Evolutionary conservation across 2,888 invertebrate genomes (phyloP).

Genomic region (Pollenia amentaria): DNA sequence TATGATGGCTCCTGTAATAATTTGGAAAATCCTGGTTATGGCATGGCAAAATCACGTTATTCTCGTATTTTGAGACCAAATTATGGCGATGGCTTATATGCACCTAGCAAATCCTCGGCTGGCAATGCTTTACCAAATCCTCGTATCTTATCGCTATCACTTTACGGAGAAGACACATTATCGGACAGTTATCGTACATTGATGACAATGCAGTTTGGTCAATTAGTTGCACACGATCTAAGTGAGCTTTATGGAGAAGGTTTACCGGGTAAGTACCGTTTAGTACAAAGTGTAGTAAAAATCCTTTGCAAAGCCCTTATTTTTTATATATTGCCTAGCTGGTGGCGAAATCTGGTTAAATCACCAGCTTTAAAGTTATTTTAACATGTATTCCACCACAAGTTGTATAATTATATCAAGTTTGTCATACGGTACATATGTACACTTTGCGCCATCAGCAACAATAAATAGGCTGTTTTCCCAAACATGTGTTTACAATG

Average conservation of each 20-base stretch:
- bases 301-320: too few species aligned
- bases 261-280: conserved; percentile 74
- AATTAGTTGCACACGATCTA: conserved; percentile 80
- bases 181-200: conserved; percentile 79
- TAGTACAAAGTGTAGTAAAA: not conserved
- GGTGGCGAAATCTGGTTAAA: too few species aligned
- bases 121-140: conserved; percentile 78
- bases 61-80: conserved; percentile 78
- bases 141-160: conserved; percentile 78
- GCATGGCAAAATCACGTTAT: conserved; percentile 76
- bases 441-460: too few species aligned
- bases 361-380: too few species aligned
- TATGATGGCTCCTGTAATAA: conserved; percentile 81
- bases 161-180: conserved; percentile 79
- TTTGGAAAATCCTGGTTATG: conserved; percentile 76
- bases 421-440: too few species aligned
- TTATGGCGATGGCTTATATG: conserved; percentile 75
- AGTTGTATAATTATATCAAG: too few species aligned
- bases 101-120: conserved; percentile 69
- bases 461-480: too few species aligned
- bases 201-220: conserved; percentile 80
- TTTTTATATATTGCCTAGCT: too few species aligned
- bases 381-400: too few species aligned
- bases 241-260: conserved; percentile 75
- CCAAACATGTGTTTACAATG: too few species aligned